Base-by-base conservation (phyloP, 2,888 invertebrate genomes). In the Salpingus planirostris region DNA sequence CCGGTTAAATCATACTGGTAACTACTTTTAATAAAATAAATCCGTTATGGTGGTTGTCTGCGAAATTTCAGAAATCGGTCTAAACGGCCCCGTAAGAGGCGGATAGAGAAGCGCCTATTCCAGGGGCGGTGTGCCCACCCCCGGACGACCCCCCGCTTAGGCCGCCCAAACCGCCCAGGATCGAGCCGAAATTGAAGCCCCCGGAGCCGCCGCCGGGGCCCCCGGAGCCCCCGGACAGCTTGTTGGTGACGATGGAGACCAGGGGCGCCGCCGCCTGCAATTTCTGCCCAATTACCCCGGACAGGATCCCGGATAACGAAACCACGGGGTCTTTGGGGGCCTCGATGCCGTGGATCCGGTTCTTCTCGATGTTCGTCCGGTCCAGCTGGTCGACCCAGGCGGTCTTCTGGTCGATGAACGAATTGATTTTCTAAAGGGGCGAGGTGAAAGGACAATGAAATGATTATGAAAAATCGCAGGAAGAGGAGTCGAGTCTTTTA, bases 321-420 rank as follows among this genome's bases (percentile, higher is more conserved):
- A 53, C 44, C 8, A 63, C 54, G 0, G 62, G 59, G 41, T 65
- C 63, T 24, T 54, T 50, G n/a, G 78, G 80, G 7, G 74, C 53
- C 51, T 77, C 76, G 53, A 86, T 86, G 27, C 80, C 78, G 57
- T 76, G 80, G 51, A 78, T 78, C 44, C 74, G 75, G 63, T 86
- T 87, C 62, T 86, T 78, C 50, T 74, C 80, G 48, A 81, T 75
- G 64, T 86, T 87, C 45, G 76, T 64, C 29, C 70, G 71, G 63
- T 87, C 86, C 56, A 86, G 63, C 28, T 74, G 73, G 32, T 74
- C 70, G 37, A 87, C 69, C 49, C 79, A 73, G 15, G 74, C 72
- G 21, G 84, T 86, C 66, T 86, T 86, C 29, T 83, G 76, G 55
- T 87, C 86, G 65, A 87, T 72, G 64, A 85, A 73, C 42, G 79